Evolutionary conservation across 2,888 invertebrate species (phyloP).

Genomic region (Prosopocoilus inquinatus): DNA sequence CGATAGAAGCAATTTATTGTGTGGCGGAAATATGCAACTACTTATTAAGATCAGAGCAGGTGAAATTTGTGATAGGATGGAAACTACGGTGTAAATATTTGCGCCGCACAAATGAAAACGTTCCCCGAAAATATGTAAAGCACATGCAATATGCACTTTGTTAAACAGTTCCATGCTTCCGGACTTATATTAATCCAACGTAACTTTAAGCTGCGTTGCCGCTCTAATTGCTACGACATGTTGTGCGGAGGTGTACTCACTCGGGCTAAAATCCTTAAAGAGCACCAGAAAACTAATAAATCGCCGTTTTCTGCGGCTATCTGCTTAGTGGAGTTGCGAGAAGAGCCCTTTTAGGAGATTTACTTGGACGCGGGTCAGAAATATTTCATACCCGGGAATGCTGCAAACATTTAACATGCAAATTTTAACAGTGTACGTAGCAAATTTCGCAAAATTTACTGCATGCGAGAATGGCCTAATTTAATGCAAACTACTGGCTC

Average conservation of each 20-base stretch:
- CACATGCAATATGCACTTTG: too few species aligned
- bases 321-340: not conserved
- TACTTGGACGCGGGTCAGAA: not conserved
- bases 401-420: too few species aligned
- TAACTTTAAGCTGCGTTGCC: not conserved
- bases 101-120: too few species aligned
- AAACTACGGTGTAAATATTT: too few species aligned
- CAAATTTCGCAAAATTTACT: constrained; percentile 4
- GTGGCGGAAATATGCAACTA: too few species aligned
- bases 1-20: too few species aligned
- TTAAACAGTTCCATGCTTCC: not conserved
- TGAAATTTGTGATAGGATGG: too few species aligned
- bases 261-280: not conserved
- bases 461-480: constrained; percentile 17
- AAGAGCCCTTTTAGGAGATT: not conserved
- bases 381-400: not conserved
- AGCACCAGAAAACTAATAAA: not conserved
- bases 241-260: not conserved
- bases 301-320: not conserved
- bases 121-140: too few species aligned
- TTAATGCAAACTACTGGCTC: constrained; percentile 23
- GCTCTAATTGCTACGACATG: not conserved
- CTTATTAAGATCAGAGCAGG: too few species aligned
- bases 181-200: not conserved
- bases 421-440: too few species aligned